Conservation (phyloP, 92 coral and sea anemone genomes). For the Montipora capitata region DNA sequence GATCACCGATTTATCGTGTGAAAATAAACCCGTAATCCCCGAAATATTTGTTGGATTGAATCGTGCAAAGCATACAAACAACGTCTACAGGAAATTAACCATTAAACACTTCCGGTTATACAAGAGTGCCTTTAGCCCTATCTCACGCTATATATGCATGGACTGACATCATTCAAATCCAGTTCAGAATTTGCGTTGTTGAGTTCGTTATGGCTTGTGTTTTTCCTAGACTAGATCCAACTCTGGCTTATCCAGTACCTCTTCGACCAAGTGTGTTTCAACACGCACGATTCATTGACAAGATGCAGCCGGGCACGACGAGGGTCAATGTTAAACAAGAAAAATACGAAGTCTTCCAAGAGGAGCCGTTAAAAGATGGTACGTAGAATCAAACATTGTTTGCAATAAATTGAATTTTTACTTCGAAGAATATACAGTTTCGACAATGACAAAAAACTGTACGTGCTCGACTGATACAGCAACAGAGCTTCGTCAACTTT, state of each 20-base stretch:
- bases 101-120: slow-evolving; percentile 62
- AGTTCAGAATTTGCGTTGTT: slow-evolving; percentile 6
- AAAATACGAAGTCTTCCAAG: slow-evolving; percentile 69
- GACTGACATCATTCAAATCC: slow-evolving; percentile 1
- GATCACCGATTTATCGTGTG: slow-evolving; percentile 6
- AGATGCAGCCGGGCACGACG: slow-evolving; percentile 85
- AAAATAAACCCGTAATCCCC: slow-evolving; percentile 41
- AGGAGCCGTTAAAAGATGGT: slow-evolving; percentile 82
- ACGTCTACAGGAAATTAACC: slow-evolving; percentile 37
- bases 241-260: slow-evolving; percentile 90
- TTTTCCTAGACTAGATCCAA: slow-evolving; percentile 85
- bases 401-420: not conserved
- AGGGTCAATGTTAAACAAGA: slow-evolving; percentile 75
- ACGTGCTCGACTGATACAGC: no score
- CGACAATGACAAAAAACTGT: no score
- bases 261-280: slow-evolving; percentile 88
- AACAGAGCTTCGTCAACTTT: no score
- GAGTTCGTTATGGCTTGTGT: slow-evolving; percentile 29
- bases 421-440: not conserved
- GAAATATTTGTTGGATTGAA: slow-evolving; percentile 35
- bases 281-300: slow-evolving; percentile 92
- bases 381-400: slow-evolving; percentile 14
- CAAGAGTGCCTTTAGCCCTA: slow-evolving; percentile 17
- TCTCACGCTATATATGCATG: slow-evolving; percentile 42
- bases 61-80: slow-evolving; percentile 56